phyloP scores from a whole-genome alignment of 92 coral and sea anemone species.

The Anthopleura xanthogrammica region DNA sequence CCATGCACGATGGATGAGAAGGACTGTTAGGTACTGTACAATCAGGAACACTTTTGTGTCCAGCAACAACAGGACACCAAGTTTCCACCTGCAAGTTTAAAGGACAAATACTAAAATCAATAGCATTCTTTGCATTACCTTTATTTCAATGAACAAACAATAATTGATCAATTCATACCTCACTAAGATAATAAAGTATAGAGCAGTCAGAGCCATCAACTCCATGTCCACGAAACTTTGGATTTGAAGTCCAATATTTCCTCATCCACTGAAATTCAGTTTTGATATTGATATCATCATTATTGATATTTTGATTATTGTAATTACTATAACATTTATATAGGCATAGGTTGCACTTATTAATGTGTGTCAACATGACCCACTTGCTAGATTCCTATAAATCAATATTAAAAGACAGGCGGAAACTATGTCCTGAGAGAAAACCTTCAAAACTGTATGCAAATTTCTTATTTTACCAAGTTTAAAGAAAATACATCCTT shows the following conservation, averaged over 20 bases:
- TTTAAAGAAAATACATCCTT: too few species aligned
- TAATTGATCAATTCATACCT: constrained; percentile 45
- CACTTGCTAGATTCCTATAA: too few species aligned
- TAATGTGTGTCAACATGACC: too few species aligned
- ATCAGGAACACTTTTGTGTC: constrained; percentile 42
- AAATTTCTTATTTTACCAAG: too few species aligned
- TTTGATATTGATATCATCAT: neutral
- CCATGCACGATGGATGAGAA: constrained; percentile 63
- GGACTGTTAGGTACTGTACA: constrained; percentile 59
- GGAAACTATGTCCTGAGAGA: too few species aligned
- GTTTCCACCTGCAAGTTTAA: constrained; percentile 56
- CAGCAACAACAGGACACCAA: constrained; percentile 73
- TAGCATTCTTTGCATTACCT: neutral
- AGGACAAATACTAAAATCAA: neutral
- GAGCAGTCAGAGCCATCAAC: constrained; percentile 89
- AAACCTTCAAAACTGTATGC: too few species aligned
- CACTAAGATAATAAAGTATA: constrained; percentile 77
- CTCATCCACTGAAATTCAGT: constrained; percentile 65
- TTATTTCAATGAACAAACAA: neutral
- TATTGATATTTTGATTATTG: too few species aligned
- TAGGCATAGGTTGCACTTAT: too few species aligned
- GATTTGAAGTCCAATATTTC: constrained; percentile 72
- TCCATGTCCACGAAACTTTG: constrained; percentile 60
- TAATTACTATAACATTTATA: too few species aligned
- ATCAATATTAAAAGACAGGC: too few species aligned